Evolutionary conservation across 2,888 invertebrate species (phyloP).

Genomic region (Julus scandinavius): DNA sequence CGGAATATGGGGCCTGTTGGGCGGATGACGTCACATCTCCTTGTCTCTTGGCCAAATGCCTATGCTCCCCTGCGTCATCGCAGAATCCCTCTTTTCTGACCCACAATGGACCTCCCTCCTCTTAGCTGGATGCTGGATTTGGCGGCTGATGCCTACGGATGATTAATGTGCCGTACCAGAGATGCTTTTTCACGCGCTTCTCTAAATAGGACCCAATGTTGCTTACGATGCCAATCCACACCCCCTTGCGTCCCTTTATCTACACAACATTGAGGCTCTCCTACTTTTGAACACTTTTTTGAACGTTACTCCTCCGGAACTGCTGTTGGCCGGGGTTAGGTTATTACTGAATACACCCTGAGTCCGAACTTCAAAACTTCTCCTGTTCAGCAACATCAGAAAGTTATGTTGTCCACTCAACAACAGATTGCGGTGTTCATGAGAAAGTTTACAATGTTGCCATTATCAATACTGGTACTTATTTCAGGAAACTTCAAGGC

Average conservation of each 20-base stretch:
- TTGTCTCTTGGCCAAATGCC: background rate
- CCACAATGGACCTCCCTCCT: slow-evolving; percentile 36
- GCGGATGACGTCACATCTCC: background rate
- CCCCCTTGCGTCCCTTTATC: background rate
- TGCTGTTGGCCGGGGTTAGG: background rate
- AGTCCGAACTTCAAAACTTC: no score
- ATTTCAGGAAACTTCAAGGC: no score
- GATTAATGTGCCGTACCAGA: slow-evolving; percentile 49
- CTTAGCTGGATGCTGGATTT: slow-evolving; percentile 30
- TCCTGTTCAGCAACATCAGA: no score
- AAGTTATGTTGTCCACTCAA: no score
- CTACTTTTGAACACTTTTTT: background rate
- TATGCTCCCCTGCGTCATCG: background rate
- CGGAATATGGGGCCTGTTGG: background rate
- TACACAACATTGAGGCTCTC: background rate
- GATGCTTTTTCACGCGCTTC: slow-evolving; percentile 14
- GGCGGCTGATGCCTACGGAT: slow-evolving; percentile 7
- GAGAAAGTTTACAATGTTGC: no score
- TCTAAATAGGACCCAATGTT: slow-evolving; percentile 44
- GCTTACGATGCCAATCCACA: background rate
- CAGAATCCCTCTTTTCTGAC: background rate
- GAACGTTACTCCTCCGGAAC: background rate
- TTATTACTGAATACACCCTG: no score
- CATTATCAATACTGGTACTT: no score
- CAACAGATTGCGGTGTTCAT: no score